A percentile compares a stretch with the other conserved stretches of the same genome.
phyloP scores from a whole-genome alignment of 2,113 vertebrate species.

The Elaphurus davidianus region DNA sequence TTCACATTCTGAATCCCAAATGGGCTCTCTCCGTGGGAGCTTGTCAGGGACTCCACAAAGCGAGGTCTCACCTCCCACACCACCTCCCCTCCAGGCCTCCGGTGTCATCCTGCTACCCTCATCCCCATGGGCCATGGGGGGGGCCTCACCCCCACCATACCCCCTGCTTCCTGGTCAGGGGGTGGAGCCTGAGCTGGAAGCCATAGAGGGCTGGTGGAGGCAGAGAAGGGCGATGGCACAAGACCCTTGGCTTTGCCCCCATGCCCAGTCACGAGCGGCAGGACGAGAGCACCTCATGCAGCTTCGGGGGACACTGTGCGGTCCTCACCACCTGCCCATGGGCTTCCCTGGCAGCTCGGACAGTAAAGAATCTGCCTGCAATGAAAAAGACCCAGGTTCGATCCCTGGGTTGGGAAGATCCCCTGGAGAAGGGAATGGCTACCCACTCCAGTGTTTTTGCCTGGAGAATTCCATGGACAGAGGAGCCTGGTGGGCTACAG shows the following conservation, averaged over 20 bases:
- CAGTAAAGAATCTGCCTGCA: not conserved
- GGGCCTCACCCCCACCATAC: too few species aligned
- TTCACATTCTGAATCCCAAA: not conserved
- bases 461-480: not conserved
- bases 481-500: not conserved
- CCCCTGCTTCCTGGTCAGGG: not conserved
- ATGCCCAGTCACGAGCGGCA: rapidly evolving
- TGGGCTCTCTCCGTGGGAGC: not conserved
- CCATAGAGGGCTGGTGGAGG: not conserved
- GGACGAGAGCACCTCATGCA: rapidly evolving
- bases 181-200: not conserved
- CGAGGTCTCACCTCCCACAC: not conserved
- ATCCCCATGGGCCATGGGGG: too few species aligned
- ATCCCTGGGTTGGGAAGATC: not conserved
- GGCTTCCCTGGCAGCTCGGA: not conserved
- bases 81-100: not conserved
- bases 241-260: not conserved
- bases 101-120: not conserved
- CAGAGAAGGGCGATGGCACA: not conserved
- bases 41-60: not conserved
- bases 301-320: not conserved
- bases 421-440: not conserved
- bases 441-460: not conserved
- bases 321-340: not conserved
- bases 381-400: not conserved